These are phyloP conservation scores for Lepeophtheirus nordmannii DNA, from an alignment of 2,888 invertebrate genomes.

Conservation along the genomic window DNA sequence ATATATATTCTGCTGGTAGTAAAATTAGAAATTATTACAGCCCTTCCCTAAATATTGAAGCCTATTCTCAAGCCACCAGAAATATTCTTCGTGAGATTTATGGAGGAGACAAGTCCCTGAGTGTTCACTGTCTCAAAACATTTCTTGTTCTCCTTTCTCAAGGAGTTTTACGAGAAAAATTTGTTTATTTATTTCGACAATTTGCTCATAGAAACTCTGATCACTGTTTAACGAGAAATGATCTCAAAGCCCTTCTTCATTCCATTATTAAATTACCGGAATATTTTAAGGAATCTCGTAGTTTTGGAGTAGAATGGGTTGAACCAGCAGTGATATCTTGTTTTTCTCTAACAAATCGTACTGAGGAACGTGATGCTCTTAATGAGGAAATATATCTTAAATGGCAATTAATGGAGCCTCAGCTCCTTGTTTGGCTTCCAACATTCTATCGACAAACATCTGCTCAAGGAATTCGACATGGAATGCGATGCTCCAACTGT, in stretches of 20 bases:
- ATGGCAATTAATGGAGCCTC: slow-evolving; percentile 51
- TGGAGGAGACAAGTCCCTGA: slow-evolving; percentile 38
- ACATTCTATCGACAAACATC: slow-evolving; percentile 46
- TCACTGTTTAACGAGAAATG: slow-evolving; percentile 40
- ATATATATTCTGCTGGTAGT: slow-evolving; percentile 55
- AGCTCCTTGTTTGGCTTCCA: slow-evolving; percentile 49
- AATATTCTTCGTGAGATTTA: slow-evolving; percentile 51
- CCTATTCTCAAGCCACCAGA: slow-evolving; percentile 47
- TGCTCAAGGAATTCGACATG: slow-evolving; percentile 37
- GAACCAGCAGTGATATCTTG: background rate
- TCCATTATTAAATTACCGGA: background rate
- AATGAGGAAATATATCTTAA: slow-evolving; percentile 38
- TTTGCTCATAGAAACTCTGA: slow-evolving; percentile 46
- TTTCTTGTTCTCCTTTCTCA: slow-evolving; percentile 46
- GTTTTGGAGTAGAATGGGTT: slow-evolving; percentile 3
- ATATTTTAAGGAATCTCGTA: slow-evolving; percentile 1
- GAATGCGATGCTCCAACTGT: slow-evolving; percentile 18
- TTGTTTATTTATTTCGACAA: slow-evolving; percentile 50
- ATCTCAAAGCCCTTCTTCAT: background rate
- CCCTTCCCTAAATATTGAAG: slow-evolving; percentile 41
- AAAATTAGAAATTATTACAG: slow-evolving; percentile 47
- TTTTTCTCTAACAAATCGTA: slow-evolving; percentile 44
- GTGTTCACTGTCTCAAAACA: slow-evolving; percentile 18
- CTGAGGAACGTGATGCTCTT: slow-evolving; percentile 39
- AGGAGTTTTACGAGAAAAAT: slow-evolving; percentile 44